These are phyloP conservation scores for Rhopilema esculentum DNA, from an alignment of 30 jellyfish, hydroid and myxozoan species.

Conservation along the genomic window DNA sequence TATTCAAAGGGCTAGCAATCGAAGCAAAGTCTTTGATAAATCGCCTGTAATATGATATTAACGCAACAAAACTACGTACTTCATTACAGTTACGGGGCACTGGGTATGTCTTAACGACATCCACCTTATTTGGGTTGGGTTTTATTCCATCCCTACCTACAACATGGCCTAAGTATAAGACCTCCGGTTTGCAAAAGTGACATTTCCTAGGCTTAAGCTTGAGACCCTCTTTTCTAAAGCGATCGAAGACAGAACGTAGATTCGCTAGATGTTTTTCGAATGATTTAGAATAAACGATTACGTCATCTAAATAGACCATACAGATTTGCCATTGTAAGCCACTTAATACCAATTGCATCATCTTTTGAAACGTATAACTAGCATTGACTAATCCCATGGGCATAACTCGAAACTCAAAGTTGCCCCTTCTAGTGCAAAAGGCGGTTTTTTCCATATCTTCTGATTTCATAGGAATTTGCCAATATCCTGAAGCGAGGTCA, in stretches of 20 bases:
- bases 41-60: constrained; percentile 41
- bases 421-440: constrained; percentile 38
- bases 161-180: constrained; percentile 33
- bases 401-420: constrained; percentile 61
- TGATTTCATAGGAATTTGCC: neutral
- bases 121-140: constrained; percentile 64
- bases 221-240: constrained; percentile 50
- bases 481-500: constrained; percentile 67
- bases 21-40: constrained; percentile 49
- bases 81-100: constrained; percentile 38
- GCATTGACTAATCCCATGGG: constrained; percentile 57
- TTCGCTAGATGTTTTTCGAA: constrained; percentile 41
- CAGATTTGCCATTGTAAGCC: constrained; percentile 66
- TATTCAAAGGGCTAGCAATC: constrained; percentile 62
- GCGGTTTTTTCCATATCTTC: constrained; percentile 56
- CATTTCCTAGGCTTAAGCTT: constrained; percentile 61
- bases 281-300: constrained; percentile 58
- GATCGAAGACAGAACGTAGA: constrained; percentile 41
- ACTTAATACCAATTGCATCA: constrained; percentile 55
- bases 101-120: constrained; percentile 13
- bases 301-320: constrained; percentile 68
- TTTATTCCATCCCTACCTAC: constrained; percentile 50
- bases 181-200: constrained; percentile 48
- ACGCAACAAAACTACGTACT: constrained; percentile 44
- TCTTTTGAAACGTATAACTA: constrained; percentile 43